A percentile compares a stretch with the other conserved stretches of the same genome.
These are phyloP conservation scores for Nansenia antarctica DNA, from an alignment of 2,113 vertebrate genomes.

Conservation along the genomic window DNA sequence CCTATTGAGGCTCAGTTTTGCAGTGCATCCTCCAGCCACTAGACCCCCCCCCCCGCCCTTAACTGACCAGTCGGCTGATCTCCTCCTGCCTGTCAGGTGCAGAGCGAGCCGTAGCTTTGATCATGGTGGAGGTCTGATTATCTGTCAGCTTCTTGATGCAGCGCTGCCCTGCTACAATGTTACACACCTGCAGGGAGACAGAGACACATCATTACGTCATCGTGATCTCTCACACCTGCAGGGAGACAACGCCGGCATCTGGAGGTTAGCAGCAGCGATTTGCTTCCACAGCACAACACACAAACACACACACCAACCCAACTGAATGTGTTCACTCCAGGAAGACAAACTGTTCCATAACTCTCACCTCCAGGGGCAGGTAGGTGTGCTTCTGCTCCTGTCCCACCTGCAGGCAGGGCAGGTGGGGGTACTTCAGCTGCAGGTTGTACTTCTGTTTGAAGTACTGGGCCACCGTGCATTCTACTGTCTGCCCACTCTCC, in stretches of 20 bases:
- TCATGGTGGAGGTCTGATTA: conserved; percentile 99
- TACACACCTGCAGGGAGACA: conserved; percentile 86
- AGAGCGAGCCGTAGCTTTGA: conserved; percentile 97
- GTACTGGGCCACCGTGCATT: conserved; percentile 99
- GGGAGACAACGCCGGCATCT: too few relatives aligned
- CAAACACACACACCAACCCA: not conserved
- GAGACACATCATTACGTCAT: not conserved
- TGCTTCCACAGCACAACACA: not conserved
- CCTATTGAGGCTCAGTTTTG: not conserved
- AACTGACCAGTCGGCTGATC: conserved; percentile 94
- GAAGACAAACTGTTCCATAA: not conserved
- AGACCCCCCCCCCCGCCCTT: conserved; percentile 31
- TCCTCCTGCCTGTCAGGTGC: conserved; percentile 97
- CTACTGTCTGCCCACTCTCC: conserved; percentile 98
- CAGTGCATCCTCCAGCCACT: not conserved
- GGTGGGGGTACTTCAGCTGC: conserved; percentile 97
- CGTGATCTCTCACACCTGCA: too few relatives aligned
- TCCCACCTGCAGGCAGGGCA: conserved; percentile 97
- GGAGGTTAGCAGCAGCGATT: too few relatives aligned
- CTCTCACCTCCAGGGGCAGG: conserved; percentile 94
- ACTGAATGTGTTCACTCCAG: not conserved
- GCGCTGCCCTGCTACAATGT: conserved; percentile 96
- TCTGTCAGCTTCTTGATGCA: conserved; percentile 99
- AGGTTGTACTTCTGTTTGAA: conserved; percentile 99
- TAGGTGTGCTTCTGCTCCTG: conserved; percentile 99